Base-by-base conservation (phyloP, 2,888 invertebrate genomes). In the Phyllotreta striolata region DNA sequence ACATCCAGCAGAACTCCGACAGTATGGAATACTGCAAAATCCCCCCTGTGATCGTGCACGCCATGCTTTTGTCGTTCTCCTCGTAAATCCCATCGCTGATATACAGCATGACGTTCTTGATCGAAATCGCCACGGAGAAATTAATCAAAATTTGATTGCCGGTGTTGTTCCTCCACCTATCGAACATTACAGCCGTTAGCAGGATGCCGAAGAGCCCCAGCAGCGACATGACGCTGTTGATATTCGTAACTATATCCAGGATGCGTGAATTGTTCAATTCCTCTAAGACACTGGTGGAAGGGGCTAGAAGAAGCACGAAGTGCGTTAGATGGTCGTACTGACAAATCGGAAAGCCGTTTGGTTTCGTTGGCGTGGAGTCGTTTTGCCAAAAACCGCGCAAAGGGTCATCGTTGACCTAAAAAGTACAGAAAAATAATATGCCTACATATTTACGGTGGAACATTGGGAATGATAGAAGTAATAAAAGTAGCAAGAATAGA, bases 1-100 rank as follows among this genome's bases (percentile, higher is more conserved):
- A 77, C 89, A 90, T 90, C 91, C 90, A 91, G 71, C 87, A 86
- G 76, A 90, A 90, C 1, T 89, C 87, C 0, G 88, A 85, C 9
- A 90, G 75, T 37, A 89, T 84, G 7, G 88, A 85, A 76, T 89
- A 90, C 75, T 90, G 90, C n/a, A 90, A 75, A n/a, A 84, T 70
- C 0, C 86, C 83, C 0, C 89, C 89, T 0, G 66, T 69, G 6
- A 86, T 78, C 64, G 85, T 84, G 37, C 86, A 77, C 82, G 84
- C 83, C 14, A 85, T 80, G 66, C 83, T 86, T 60, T 83, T 85
- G 66, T 85, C 84, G 41, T 85, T 85, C 6, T 61, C 66, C 0
- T 7, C 49, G 51, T 66, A 67, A 4, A 75, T 55, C 8, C 64
- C 68, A 0, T 66, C 70, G 44, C 73, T 75, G n/a, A 70, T 63